Percentiles rank a stretch among this genome's conserved stretches.
Evolutionary conservation across 2,888 invertebrate species (phyloP).

Genomic region (Drosophila lutescens): DNA sequence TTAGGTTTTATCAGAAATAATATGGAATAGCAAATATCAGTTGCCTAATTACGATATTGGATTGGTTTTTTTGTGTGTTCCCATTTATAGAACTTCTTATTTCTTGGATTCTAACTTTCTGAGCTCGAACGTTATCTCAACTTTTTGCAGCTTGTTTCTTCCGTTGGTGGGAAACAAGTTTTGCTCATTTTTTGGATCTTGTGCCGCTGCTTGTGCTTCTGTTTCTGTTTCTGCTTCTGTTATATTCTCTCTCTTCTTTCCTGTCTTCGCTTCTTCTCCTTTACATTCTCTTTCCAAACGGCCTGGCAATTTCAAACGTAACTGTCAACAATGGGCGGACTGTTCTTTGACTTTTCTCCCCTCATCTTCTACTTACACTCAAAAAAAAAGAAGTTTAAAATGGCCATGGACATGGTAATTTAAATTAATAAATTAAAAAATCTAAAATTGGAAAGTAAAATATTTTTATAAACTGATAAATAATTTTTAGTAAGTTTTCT

Average conservation of each 20-base stretch:
- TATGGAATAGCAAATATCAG: too few relatives aligned
- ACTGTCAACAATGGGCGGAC: slow-evolving; percentile 68
- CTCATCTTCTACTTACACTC: not conserved
- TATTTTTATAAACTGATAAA: too few relatives aligned
- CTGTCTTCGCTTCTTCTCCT: not conserved
- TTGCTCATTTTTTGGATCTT: slow-evolving; percentile 28
- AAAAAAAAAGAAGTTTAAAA: not conserved
- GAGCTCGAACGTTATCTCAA: not conserved
- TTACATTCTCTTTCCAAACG: slow-evolving; percentile 18
- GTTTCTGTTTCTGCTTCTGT: slow-evolving; percentile 49
- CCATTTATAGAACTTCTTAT: not conserved
- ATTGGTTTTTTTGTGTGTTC: not conserved
- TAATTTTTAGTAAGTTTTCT: too few relatives aligned
- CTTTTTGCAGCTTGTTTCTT: slow-evolving; percentile 54
- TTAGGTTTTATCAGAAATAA: too few relatives aligned
- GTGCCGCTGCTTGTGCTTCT: slow-evolving; percentile 40
- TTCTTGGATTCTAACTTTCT: not conserved
- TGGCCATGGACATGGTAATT: too few relatives aligned
- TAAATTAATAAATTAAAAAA: not conserved
- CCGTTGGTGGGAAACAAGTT: slow-evolving; percentile 69
- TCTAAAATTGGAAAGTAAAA: not conserved
- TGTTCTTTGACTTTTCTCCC: slow-evolving; percentile 1
- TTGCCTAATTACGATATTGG: too few relatives aligned
- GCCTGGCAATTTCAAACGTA: slow-evolving; percentile 65
- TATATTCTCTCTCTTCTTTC: slow-evolving; percentile 42